These are phyloP conservation scores for Neria commutata DNA, from an alignment of 2,888 invertebrate species.

Conservation along the genomic window DNA sequence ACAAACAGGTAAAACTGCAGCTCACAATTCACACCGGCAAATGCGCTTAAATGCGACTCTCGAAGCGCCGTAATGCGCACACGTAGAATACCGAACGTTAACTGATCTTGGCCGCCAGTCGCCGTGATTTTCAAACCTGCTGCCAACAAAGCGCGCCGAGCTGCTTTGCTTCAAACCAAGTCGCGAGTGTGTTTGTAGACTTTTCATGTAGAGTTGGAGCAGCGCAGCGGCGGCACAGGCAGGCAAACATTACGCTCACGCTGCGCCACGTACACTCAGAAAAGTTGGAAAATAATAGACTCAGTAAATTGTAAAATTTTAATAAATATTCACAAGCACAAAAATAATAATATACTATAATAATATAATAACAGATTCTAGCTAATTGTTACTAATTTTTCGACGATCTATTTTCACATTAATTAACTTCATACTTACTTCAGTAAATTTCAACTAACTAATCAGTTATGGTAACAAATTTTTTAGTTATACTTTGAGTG, in stretches of 20 bases:
- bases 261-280: too few relatives aligned
- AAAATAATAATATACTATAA: neutral
- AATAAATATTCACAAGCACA: too few relatives aligned
- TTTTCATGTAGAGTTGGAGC: slow-evolving; percentile 4
- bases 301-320: too few relatives aligned
- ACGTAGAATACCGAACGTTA: slow-evolving; percentile 49
- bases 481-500: too few relatives aligned
- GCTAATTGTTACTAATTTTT: too few relatives aligned
- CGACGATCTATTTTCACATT: too few relatives aligned
- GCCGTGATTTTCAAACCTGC: slow-evolving; percentile 38
- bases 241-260: slow-evolving; percentile 5
- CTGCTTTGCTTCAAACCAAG: slow-evolving; percentile 33
- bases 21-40: neutral
- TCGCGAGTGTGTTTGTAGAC: slow-evolving; percentile 7
- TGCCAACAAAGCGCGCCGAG: slow-evolving; percentile 31
- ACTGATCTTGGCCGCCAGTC: slow-evolving; percentile 42
- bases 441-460: too few relatives aligned
- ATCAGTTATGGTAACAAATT: too few relatives aligned
- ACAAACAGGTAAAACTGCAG: too few relatives aligned
- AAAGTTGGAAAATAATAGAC: too few relatives aligned
- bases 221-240: slow-evolving; percentile 14
- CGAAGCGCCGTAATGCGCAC: slow-evolving; percentile 34
- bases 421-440: too few relatives aligned
- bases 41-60: slow-evolving; percentile 1
- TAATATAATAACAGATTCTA: slow-evolving; percentile 1